Percentiles rank a stretch among this genome's conserved stretches.
phyloP scores from a whole-genome alignment of 92 coral and sea anemone species.

The Phenganax stokvisi region DNA sequence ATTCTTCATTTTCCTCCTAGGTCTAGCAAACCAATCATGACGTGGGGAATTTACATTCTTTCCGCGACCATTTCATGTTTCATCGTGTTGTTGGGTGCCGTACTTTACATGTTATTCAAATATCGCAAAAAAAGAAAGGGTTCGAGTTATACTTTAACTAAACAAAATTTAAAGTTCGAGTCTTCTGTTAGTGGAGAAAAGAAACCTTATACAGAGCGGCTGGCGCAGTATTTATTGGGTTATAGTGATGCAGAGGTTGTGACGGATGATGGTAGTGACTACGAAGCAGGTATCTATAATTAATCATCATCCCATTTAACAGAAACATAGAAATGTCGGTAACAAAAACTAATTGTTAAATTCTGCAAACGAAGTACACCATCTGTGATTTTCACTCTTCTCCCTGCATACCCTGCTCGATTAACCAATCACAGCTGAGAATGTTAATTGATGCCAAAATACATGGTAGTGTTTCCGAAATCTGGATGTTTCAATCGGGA shows the following conservation, averaged over 20 bases:
- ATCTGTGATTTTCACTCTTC: too few species aligned
- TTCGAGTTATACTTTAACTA: background rate
- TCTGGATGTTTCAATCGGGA: too few species aligned
- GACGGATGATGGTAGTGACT: background rate
- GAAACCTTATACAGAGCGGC: constrained; percentile 21
- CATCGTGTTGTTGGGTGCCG: constrained; percentile 12
- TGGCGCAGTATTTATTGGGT: constrained; percentile 25
- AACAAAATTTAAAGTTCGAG: constrained; percentile 12
- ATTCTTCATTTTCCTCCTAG: background rate
- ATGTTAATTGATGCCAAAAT: too few species aligned
- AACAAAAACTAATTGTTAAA: too few species aligned
- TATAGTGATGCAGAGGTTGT: background rate
- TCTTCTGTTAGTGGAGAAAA: background rate
- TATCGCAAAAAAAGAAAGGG: background rate
- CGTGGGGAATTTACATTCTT: background rate
- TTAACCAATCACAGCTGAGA: too few species aligned
- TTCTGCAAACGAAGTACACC: too few species aligned
- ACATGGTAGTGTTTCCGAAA: too few species aligned
- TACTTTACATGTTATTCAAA: constrained; percentile 7
- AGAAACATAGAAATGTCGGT: too few species aligned
- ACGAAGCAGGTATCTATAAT: background rate
- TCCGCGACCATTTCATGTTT: constrained; percentile 21
- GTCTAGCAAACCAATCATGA: background rate
- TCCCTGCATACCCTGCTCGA: too few species aligned
- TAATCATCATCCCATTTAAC: too few species aligned